Base-by-base conservation (phyloP, 2,888 invertebrate genomes). In the Caenorhabditis japonica region DNA sequence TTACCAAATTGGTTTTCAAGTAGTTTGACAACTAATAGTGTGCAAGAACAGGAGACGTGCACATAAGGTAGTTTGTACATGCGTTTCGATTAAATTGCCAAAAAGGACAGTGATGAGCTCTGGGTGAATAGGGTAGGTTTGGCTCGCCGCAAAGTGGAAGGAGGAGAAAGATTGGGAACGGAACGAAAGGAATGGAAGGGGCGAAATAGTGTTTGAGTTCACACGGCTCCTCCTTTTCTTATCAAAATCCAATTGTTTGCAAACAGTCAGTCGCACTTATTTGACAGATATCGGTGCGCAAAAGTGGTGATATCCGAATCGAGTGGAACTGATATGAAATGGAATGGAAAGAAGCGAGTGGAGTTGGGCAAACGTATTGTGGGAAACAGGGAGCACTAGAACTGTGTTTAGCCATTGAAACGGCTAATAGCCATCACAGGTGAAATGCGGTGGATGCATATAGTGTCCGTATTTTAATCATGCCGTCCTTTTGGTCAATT, bases 1-100 rank as follows among this genome's bases (percentile, higher is more conserved):
- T 23, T 34, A 25, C 44, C 66, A 66, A 66, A 66, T 66, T 66
- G 66, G 66, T 66, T 66, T 66, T 66, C 56, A 66, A 66, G 66
- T 66, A 66, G 56, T 56, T 21, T 51, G 33, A 56, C 55, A 66
- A 13, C 27, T 49, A 30, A 47, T 21, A 56, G 49, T 13, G 21
- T 10, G 43, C 10, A 23, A 34, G 41, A 56, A n/a, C 33, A n/a
- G 19, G 64, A 64, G 64, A 56, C 41, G 8, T 30, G 27, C 56
- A 66, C 34, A 56, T 44, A 66, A 66, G 66, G 66, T 66, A 66
- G 56, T 51, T 25, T 21, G 43, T 17, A 34, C 12, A 51, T 21
- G 34, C 51, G 51, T 21, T 56, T 64, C 66, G 56, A 66, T 66
- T 66, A 56, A 66, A 66, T 66, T 66, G n/a, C n/a, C n/a, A n/a